These are phyloP conservation scores for Ctenicera cuprea DNA, from an alignment of 2,888 invertebrate genomes.

Conservation along the genomic window DNA sequence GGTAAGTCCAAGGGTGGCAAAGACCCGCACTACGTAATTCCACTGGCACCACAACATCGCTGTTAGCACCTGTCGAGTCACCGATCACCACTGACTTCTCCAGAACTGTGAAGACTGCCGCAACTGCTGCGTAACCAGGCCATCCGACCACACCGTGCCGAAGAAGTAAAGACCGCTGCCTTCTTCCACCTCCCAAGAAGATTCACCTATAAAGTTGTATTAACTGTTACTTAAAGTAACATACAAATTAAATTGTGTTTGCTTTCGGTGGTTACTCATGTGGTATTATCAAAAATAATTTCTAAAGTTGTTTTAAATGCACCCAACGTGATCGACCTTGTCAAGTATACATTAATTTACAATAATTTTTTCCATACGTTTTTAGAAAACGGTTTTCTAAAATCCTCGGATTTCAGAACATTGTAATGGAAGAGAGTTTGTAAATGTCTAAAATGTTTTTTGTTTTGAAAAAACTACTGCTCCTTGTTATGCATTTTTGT, in stretches of 20 bases:
- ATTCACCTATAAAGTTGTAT: constrained; percentile 36
- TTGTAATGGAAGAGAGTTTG: too few relatives aligned
- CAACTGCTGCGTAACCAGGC: constrained; percentile 56
- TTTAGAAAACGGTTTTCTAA: too few relatives aligned
- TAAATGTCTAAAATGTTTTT: too few relatives aligned
- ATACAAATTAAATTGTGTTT: constrained; percentile 15
- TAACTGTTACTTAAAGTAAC: constrained; percentile 14
- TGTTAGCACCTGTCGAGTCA: constrained; percentile 52
- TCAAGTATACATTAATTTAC: too few relatives aligned
- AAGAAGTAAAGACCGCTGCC: constrained; percentile 50
- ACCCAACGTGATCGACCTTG: too few relatives aligned
- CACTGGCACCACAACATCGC: constrained; percentile 57
- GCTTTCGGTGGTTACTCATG: constrained; percentile 18
- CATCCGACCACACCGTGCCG: constrained; percentile 56
- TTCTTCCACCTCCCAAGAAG: constrained; percentile 51
- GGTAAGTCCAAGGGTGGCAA: constrained; percentile 55
- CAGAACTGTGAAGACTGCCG: constrained; percentile 57
- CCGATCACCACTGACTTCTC: constrained; percentile 49
- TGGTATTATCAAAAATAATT: neutral
- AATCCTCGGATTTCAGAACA: too few relatives aligned
- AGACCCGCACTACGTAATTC: constrained; percentile 49
- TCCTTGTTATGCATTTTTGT: too few relatives aligned
- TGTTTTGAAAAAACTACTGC: too few relatives aligned
- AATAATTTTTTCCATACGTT: too few relatives aligned
- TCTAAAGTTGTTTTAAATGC: neutral